Conservation (phyloP, 2,797 vertebrate species). For the Ctenosaura bakeri region DNA sequence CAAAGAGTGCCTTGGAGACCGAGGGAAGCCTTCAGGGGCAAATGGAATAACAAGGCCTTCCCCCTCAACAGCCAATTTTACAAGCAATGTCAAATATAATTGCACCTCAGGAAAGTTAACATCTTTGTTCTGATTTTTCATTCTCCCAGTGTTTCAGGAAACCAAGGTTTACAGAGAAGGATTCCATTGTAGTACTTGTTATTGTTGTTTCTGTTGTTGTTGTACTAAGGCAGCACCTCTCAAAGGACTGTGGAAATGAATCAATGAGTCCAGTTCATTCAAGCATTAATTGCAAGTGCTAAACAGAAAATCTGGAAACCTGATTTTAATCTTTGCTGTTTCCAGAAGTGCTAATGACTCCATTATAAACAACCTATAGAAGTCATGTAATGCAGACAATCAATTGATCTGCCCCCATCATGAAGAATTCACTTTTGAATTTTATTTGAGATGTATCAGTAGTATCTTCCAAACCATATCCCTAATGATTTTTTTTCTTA, state of each 20-base stretch:
- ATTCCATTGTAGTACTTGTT: background rate
- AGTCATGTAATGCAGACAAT: background rate
- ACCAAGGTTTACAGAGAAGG: background rate
- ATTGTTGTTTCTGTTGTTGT: too few species aligned
- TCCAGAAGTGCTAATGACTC: background rate
- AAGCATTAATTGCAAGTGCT: background rate
- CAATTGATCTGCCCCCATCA: background rate
- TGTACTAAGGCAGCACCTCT: background rate
- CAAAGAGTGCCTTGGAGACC: background rate
- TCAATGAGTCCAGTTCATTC: background rate
- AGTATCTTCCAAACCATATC: background rate
- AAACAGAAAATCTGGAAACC: background rate
- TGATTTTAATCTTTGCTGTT: background rate
- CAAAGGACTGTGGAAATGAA: background rate
- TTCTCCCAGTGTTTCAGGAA: background rate
- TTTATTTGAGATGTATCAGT: background rate
- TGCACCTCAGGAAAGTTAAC: rapidly evolving
- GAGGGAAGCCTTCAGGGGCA: constrained; percentile 4
- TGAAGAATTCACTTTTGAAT: background rate
- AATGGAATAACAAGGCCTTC: rapidly evolving
- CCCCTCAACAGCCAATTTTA: background rate
- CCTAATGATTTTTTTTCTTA: background rate
- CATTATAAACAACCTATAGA: background rate
- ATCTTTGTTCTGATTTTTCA: constrained; percentile 8
- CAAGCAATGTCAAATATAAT: constrained; percentile 5